Conservation (phyloP, 53 echinoderm and acorn worm species). For the Crossaster papposus region DNA sequence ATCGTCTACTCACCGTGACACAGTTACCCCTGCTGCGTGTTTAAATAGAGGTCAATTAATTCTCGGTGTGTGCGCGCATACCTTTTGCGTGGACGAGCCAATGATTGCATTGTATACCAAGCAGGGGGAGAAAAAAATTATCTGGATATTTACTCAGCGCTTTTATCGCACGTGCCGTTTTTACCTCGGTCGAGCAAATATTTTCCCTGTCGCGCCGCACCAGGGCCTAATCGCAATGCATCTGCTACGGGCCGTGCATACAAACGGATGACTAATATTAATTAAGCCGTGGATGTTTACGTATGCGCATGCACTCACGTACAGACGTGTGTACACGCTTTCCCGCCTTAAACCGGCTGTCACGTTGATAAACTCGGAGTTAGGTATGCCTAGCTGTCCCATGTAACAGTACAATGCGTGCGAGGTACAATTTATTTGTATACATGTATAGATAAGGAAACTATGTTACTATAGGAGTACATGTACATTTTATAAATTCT, state of each 20-base stretch:
- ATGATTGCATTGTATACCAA: neutral
- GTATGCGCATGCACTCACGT: constrained; percentile 24
- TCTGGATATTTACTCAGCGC: neutral
- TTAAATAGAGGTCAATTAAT: neutral
- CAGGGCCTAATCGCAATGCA: neutral
- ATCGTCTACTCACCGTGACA: neutral
- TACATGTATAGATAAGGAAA: neutral
- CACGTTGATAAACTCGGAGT: neutral
- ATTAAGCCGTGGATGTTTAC: constrained; percentile 28
- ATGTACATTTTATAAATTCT: no score
- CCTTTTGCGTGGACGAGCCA: neutral
- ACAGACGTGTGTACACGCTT: neutral
- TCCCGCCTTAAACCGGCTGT: neutral
- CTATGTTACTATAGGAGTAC: neutral
- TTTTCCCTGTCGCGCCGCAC: constrained; percentile 7
- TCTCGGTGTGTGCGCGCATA: neutral
- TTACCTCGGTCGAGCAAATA: constrained; percentile 21
- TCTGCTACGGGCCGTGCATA: constrained; percentile 5
- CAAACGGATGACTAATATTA: constrained; percentile 52
- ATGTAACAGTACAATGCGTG: neutral
- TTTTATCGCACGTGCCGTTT: constrained; percentile 29
- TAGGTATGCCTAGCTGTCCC: neutral
- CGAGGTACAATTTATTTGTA: no score
- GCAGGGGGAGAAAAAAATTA: neutral
- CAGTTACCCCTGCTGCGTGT: neutral